Conservation (phyloP, 2,888 invertebrate species). For the Lasioglossum oenotherae region DNA sequence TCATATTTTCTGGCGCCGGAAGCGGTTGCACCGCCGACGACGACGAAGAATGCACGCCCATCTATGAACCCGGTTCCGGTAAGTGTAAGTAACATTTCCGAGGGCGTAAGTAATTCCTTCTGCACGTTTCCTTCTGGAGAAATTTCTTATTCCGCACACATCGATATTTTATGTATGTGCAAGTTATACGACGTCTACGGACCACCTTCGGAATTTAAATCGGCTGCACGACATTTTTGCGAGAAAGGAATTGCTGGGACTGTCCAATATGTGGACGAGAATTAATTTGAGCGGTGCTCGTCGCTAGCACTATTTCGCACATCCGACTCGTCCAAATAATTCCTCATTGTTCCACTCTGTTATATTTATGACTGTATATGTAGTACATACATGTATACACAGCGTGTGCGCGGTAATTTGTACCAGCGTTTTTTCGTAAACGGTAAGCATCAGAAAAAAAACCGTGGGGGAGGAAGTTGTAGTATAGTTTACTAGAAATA, state of each 20-base stretch:
- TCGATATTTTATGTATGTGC: slow-evolving; percentile 31
- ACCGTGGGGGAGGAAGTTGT: too few relatives aligned
- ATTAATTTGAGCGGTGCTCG: neutral
- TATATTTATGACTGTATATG: too few relatives aligned
- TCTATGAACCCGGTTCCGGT: slow-evolving; percentile 93
- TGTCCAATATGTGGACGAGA: neutral
- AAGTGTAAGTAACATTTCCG: slow-evolving; percentile 75
- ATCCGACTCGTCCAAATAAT: neutral
- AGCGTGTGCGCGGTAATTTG: too few relatives aligned
- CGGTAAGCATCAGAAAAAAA: too few relatives aligned
- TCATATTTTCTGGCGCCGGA: slow-evolving; percentile 96
- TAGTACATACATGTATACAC: too few relatives aligned
- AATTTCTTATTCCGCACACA: slow-evolving; percentile 44
- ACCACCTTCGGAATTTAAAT: slow-evolving; percentile 5
- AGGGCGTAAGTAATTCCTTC: slow-evolving; percentile 65
- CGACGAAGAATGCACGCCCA: slow-evolving; percentile 94
- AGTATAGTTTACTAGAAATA: too few relatives aligned
- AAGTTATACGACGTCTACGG: slow-evolving; percentile 14
- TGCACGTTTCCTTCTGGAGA: slow-evolving; percentile 44
- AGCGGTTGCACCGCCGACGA: slow-evolving; percentile 96
- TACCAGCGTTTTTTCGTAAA: too few relatives aligned
- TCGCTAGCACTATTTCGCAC: neutral
- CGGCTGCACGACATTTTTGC: slow-evolving; percentile 1
- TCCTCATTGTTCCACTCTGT: neutral
- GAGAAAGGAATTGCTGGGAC: neutral